Evolutionary conservation across 2,113 vertebrate species (phyloP).

Genomic region (Austrofundulus limnaeus): DNA sequence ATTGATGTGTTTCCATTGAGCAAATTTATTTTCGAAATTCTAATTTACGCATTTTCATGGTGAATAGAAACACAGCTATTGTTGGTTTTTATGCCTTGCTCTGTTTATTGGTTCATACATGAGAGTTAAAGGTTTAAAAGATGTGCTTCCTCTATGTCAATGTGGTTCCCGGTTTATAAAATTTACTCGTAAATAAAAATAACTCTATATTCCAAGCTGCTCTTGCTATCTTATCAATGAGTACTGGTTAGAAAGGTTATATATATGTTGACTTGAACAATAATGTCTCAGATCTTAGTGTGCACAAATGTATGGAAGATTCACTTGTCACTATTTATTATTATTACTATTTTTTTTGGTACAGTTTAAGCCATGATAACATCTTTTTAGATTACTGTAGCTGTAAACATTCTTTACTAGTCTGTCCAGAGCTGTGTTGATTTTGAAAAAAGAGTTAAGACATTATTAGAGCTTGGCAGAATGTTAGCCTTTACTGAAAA

Average conservation of each 20-base stretch:
- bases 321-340: too few species aligned
- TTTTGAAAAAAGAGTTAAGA: slow-evolving; percentile 48
- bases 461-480: slow-evolving; percentile 44
- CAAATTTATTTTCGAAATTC: too few species aligned
- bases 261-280: slow-evolving; percentile 1
- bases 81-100: not conserved
- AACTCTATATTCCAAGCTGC: not conserved
- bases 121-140: too few species aligned
- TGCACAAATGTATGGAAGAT: too few species aligned
- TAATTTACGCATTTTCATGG: too few species aligned
- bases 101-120: too few species aligned
- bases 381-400: slow-evolving; percentile 1
- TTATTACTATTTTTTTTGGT: slow-evolving; percentile 1
- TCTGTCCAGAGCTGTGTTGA: slow-evolving; percentile 36
- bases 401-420: slow-evolving; percentile 17
- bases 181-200: not conserved
- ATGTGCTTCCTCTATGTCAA: too few species aligned
- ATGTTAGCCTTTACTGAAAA: slow-evolving; percentile 24
- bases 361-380: slow-evolving; percentile 2
- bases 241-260: not conserved
- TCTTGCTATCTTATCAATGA: not conserved
- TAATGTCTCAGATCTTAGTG: not conserved
- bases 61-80: too few species aligned
- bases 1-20: too few species aligned
- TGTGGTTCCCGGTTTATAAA: not conserved